A percentile compares a stretch with the other conserved stretches of the same genome.
Evolutionary conservation across 1,140 invertebrate species (phyloP).

Genomic region (Drosophila punjabiensis): DNA sequence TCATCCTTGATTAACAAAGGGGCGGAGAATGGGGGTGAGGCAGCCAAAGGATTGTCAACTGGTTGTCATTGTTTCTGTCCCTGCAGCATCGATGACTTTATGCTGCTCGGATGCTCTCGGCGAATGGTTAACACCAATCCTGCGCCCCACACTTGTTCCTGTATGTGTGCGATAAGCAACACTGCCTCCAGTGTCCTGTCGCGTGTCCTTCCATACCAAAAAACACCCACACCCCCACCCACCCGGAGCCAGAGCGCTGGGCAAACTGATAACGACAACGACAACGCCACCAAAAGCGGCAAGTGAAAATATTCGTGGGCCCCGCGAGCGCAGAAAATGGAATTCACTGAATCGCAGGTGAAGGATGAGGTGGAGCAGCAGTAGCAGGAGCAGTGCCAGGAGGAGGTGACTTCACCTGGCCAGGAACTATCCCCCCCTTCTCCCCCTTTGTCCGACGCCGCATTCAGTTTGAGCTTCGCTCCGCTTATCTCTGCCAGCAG

Average conservation of each 20-base stretch:
- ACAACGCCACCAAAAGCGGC: constrained; percentile 64
- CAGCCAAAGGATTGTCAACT: constrained; percentile 61
- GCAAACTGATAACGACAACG: constrained; percentile 48
- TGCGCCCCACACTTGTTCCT: constrained; percentile 33
- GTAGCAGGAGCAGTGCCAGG: not conserved
- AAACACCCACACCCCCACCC: not conserved
- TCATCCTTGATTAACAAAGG: constrained; percentile 58
- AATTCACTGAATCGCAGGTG: constrained; percentile 53
- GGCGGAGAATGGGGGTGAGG: too few species aligned
- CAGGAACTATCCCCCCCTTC: constrained; percentile 40
- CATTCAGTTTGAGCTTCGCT: constrained; percentile 58
- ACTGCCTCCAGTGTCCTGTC: constrained; percentile 55
- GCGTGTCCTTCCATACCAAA: constrained; percentile 40
- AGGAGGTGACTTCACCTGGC: constrained; percentile 40
- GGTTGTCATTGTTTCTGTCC: constrained; percentile 76
- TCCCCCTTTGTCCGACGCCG: constrained; percentile 31
- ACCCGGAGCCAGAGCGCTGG: constrained; percentile 23
- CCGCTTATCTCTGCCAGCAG: constrained; percentile 67
- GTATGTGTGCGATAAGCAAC: constrained; percentile 65
- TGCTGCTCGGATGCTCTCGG: constrained; percentile 42
- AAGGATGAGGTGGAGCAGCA: constrained; percentile 1
- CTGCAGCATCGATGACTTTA: constrained; percentile 57
- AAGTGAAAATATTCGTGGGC: constrained; percentile 74
- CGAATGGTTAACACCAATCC: constrained; percentile 48
- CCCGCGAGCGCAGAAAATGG: constrained; percentile 74